Conservation (phyloP, 2,113 vertebrate species). For the Sylvia atricapilla region DNA sequence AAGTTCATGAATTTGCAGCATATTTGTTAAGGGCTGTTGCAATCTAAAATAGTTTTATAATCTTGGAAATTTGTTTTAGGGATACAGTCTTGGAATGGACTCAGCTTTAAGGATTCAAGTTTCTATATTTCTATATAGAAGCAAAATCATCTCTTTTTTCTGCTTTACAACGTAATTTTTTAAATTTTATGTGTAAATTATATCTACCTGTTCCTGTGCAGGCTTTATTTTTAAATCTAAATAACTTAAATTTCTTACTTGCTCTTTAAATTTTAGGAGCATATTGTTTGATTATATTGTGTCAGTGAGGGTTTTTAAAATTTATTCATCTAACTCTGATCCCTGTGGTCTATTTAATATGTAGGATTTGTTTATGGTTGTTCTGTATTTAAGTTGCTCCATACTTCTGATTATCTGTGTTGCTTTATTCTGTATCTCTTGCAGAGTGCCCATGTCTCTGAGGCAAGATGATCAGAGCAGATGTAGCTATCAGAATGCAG, state of each 20-base stretch:
- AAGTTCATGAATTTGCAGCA: background rate
- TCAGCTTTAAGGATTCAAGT: background rate
- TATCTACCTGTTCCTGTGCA: background rate
- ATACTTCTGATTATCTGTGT: background rate
- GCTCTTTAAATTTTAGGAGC: background rate
- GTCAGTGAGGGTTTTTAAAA: background rate
- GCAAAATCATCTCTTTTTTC: background rate
- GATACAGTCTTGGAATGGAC: background rate
- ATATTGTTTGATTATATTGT: background rate
- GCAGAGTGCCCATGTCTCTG: background rate
- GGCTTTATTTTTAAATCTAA: background rate
- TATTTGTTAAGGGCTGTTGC: background rate
- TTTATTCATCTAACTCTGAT: background rate
- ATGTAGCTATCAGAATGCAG: background rate
- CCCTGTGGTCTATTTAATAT: rapidly evolving
- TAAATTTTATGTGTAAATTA: background rate
- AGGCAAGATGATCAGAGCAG: background rate
- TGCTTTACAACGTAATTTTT: background rate
- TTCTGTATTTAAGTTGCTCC: background rate
- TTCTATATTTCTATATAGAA: background rate
- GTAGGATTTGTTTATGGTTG: background rate
- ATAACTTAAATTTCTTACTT: background rate
- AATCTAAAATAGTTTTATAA: background rate
- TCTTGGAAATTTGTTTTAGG: background rate
- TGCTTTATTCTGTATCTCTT: background rate